Percentiles rank a stretch among this genome's conserved stretches.
Evolutionary conservation across 2,888 invertebrate species (phyloP).

Genomic region (Isoperla grammatica): DNA sequence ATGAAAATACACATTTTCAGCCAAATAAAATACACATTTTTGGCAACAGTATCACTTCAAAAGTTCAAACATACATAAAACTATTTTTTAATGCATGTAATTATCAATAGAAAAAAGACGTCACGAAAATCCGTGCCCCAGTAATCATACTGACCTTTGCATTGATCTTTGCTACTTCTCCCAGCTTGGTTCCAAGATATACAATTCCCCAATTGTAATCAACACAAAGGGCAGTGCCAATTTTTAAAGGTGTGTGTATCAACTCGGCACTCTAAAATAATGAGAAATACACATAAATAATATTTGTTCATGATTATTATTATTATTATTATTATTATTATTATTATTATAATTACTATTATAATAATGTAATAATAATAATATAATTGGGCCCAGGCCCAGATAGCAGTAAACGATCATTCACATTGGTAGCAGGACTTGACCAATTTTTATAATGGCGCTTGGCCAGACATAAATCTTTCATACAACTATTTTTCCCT

Average conservation of each 20-base stretch:
- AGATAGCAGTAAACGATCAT: too few species aligned
- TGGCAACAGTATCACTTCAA: too few species aligned
- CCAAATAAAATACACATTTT: too few species aligned
- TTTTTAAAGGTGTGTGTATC: constrained; percentile 49
- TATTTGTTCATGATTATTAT: not conserved
- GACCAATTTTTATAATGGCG: too few species aligned
- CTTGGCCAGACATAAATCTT: too few species aligned
- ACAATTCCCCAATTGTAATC: constrained; percentile 65
- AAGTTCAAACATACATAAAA: too few species aligned
- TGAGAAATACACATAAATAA: constrained; percentile 17
- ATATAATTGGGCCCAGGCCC: not conserved
- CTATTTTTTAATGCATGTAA: too few species aligned
- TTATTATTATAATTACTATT: not conserved
- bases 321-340: not conserved
- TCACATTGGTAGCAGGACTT: too few species aligned
- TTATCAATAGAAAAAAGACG: too few species aligned
- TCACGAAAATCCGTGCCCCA: too few species aligned
- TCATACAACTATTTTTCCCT: too few species aligned
- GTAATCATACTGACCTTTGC: constrained; percentile 59
- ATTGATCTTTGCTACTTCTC: constrained; percentile 63
- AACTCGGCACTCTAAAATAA: constrained; percentile 50
- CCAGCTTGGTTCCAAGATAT: constrained; percentile 66
- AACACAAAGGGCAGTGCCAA: constrained; percentile 66
- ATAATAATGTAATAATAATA: not conserved
- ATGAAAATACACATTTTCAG: too few species aligned